These are phyloP conservation scores for Calidris pygmaea DNA, from an alignment of 2,113 vertebrate genomes.

Conservation along the genomic window DNA sequence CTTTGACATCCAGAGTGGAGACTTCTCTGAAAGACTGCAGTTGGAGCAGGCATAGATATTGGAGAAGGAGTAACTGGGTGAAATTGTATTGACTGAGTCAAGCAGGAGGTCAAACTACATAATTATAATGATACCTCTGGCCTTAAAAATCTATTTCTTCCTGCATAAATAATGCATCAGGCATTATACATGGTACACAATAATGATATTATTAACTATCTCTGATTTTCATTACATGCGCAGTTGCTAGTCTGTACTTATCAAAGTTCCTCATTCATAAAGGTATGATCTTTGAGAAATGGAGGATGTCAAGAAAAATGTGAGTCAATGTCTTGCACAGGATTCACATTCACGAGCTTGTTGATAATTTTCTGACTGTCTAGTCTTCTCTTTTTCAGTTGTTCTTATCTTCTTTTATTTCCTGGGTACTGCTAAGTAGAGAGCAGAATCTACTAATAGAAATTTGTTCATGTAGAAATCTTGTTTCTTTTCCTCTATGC, in stretches of 20 bases:
- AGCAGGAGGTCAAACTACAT: background rate
- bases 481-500: background rate
- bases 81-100: background rate
- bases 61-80: background rate
- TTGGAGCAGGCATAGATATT: background rate
- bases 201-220: background rate
- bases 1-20: background rate
- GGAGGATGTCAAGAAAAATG: background rate
- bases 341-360: background rate
- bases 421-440: background rate
- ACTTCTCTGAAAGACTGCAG: background rate
- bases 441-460: background rate
- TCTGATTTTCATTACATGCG: background rate
- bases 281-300: background rate
- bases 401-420: background rate
- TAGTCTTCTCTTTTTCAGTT: background rate
- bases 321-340: background rate
- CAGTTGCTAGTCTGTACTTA: background rate
- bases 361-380: background rate
- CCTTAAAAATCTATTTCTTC: background rate
- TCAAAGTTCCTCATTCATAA: background rate
- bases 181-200: background rate
- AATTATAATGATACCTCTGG: background rate
- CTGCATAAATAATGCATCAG: slow-evolving; percentile 5
- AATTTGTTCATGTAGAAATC: background rate